These are phyloP conservation scores for Drosophila ezoana DNA, from an alignment of 2,888 invertebrate genomes.

Conservation along the genomic window DNA sequence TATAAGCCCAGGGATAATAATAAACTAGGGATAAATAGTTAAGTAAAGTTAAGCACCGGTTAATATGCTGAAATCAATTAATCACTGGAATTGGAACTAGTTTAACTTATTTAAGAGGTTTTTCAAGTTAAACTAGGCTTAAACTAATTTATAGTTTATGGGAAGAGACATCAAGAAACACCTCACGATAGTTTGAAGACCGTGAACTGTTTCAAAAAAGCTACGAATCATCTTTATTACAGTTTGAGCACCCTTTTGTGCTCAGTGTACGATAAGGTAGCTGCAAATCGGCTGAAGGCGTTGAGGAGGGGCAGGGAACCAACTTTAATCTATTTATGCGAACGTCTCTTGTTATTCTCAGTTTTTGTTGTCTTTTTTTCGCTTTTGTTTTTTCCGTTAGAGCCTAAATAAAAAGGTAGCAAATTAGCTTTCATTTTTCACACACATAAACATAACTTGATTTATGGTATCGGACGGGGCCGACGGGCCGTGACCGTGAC, in stretches of 20 bases:
- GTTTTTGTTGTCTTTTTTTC: slow-evolving; percentile 8
- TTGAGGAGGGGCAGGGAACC: neutral
- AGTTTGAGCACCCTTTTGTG: slow-evolving; percentile 2
- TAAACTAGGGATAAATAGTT: too few relatives aligned
- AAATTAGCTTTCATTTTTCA: slow-evolving; percentile 80
- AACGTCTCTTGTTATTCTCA: slow-evolving; percentile 49
- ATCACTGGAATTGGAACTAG: too few relatives aligned
- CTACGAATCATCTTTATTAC: too few relatives aligned
- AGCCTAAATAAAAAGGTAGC: slow-evolving; percentile 70
- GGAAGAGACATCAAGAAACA: too few relatives aligned
- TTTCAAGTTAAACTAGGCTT: too few relatives aligned
- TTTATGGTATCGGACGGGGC: slow-evolving; percentile 59
- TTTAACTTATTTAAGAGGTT: too few relatives aligned
- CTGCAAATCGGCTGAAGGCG: slow-evolving; percentile 4
- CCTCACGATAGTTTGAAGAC: too few relatives aligned
- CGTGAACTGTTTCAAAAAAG: neutral
- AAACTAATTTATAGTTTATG: too few relatives aligned
- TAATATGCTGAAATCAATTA: too few relatives aligned
- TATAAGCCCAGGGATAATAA: too few relatives aligned
- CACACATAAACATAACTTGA: slow-evolving; percentile 78
- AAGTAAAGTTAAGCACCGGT: too few relatives aligned
- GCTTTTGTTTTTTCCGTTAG: slow-evolving; percentile 31
- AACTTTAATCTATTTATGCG: slow-evolving; percentile 56
- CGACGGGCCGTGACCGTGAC: slow-evolving; percentile 33
- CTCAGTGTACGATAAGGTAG: slow-evolving; percentile 42